Conservation (phyloP, 2,113 vertebrate species). For the Struthidea cinerea region DNA sequence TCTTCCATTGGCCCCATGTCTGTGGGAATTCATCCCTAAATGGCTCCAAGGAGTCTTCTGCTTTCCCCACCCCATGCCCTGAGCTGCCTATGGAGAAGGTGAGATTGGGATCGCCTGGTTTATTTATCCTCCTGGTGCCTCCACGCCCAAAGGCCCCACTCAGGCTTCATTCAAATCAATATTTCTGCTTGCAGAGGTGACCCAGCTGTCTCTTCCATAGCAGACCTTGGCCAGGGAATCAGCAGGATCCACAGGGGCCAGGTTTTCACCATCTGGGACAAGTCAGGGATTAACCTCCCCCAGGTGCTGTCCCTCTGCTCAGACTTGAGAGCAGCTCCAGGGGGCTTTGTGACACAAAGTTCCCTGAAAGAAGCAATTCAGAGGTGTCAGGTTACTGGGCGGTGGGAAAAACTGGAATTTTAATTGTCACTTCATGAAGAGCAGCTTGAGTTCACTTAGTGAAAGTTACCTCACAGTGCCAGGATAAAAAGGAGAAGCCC, state of each 20-base stretch:
- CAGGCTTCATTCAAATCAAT: accelerated
- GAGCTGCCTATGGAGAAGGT: neutral
- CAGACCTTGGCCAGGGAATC: neutral
- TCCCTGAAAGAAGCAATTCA: neutral
- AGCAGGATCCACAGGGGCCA: neutral
- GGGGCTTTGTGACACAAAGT: neutral
- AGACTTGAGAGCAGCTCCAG: neutral
- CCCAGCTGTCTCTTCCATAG: neutral
- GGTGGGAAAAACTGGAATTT: neutral
- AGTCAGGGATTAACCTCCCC: neutral
- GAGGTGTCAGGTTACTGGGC: neutral
- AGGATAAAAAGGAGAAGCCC: neutral
- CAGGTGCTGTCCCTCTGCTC: neutral
- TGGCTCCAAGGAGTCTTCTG: neutral
- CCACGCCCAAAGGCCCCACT: accelerated
- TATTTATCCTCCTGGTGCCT: neutral
- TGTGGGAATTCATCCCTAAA: neutral
- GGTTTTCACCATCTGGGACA: neutral
- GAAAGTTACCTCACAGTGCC: neutral
- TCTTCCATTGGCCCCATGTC: neutral
- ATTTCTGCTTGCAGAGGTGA: neutral
- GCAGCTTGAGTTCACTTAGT: neutral
- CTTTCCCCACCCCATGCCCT: neutral
- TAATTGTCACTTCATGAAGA: neutral
- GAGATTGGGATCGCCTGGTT: neutral